Evolutionary conservation across 2,797 vertebrate species (phyloP).

Genomic region (Dromococcyx pavoninus): DNA sequence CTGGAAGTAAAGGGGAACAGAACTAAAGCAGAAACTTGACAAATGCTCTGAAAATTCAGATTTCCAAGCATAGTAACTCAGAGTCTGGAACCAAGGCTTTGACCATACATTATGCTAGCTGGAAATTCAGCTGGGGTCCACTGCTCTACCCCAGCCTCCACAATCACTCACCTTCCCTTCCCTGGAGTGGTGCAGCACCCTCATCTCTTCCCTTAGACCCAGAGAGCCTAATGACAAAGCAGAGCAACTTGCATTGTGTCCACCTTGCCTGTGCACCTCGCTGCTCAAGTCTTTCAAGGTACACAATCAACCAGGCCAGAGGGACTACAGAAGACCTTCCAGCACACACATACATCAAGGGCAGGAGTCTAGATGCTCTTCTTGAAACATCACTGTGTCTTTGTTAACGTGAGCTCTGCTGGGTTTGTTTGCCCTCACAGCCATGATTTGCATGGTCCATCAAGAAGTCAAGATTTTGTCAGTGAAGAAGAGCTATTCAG

Average conservation of each 20-base stretch:
- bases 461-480: neutral
- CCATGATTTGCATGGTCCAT: neutral
- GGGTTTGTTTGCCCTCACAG: neutral
- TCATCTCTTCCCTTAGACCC: neutral
- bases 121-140: neutral
- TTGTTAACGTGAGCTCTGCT: rapidly evolving
- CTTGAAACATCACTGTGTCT: neutral
- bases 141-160: neutral
- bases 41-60: neutral
- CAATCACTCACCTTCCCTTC: neutral
- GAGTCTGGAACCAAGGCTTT: neutral
- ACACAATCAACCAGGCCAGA: neutral
- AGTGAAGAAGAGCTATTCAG: neutral
- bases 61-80: neutral
- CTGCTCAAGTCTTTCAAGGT: neutral
- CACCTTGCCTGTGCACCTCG: neutral
- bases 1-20: neutral
- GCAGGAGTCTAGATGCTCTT: neutral
- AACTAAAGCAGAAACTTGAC: neutral
- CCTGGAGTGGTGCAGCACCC: neutral
- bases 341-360: neutral
- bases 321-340: neutral
- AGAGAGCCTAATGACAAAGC: neutral
- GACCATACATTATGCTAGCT: neutral
- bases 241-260: neutral